Percentiles rank a stretch among this genome's conserved stretches.
phyloP scores from a whole-genome alignment of 2,797 vertebrate species.

The Danionella dracula region DNA sequence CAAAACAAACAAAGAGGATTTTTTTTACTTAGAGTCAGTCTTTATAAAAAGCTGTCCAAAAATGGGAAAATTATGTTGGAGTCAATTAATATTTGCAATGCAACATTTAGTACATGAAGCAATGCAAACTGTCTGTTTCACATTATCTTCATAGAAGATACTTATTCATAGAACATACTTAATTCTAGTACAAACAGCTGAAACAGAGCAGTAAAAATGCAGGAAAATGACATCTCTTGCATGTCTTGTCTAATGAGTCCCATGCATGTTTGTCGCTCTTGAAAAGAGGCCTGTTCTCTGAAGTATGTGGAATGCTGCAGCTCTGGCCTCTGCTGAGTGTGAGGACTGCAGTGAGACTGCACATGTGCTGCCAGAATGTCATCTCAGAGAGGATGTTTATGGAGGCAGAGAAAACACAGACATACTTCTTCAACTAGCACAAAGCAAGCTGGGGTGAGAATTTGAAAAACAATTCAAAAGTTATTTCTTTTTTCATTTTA shows the following conservation, averaged over 20 bases:
- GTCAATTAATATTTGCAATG: too few relatives aligned
- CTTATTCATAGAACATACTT: too few relatives aligned
- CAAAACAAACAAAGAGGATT: too few relatives aligned
- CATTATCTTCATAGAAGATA: too few relatives aligned
- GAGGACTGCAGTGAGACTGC: background rate
- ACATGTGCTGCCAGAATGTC: conserved; percentile 23
- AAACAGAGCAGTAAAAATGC: too few relatives aligned
- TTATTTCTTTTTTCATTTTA: background rate
- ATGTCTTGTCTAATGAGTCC: background rate
- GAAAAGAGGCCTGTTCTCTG: background rate
- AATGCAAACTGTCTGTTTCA: too few relatives aligned
- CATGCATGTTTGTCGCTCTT: background rate
- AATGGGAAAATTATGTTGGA: too few relatives aligned
- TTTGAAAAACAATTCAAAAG: background rate
- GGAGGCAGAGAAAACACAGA: conserved; percentile 47
- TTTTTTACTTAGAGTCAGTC: too few relatives aligned
- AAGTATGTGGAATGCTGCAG: conserved; percentile 1
- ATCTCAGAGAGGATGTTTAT: conserved; percentile 51
- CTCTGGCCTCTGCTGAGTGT: conserved; percentile 1
- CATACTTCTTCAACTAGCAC: conserved; percentile 23
- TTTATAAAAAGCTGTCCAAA: too few relatives aligned
- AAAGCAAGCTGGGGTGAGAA: background rate
- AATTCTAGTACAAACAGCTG: too few relatives aligned
- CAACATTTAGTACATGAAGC: too few relatives aligned
- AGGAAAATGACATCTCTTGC: too few relatives aligned